Percentiles rank a stretch among this genome's conserved stretches.
Evolutionary conservation across 2,888 invertebrate species (phyloP).

Genomic region (Leucophenga maculata): DNA sequence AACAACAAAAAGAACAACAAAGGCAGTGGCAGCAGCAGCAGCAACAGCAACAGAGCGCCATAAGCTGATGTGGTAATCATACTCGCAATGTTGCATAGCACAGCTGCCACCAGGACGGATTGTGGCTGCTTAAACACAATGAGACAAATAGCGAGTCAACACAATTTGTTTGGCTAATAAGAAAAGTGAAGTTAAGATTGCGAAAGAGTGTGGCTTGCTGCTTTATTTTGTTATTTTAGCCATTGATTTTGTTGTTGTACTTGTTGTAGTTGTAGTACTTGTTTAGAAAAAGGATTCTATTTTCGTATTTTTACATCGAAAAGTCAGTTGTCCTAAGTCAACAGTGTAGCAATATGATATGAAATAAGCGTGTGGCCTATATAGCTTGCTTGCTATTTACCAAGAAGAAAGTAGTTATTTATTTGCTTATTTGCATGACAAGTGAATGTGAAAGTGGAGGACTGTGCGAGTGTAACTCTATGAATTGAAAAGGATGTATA

Average conservation of each 20-base stretch:
- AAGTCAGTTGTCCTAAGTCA: conserved; percentile 47
- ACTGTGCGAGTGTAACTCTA: no score
- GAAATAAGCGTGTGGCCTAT: no score
- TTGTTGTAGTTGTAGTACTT: no score
- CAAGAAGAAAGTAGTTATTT: background rate
- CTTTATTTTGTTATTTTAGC: conserved; percentile 16
- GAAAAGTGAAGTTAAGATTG: conserved; percentile 42
- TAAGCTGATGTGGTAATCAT: conserved; percentile 28
- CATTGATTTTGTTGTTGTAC: no score
- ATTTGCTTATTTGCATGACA: background rate
- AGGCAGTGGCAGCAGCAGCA: conserved; percentile 21
- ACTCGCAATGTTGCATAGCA: background rate
- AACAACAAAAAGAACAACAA: no score
- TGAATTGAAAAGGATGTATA: no score
- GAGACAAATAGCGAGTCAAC: conserved; percentile 21
- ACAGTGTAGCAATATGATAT: conserved; percentile 11
- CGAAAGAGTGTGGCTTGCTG: background rate
- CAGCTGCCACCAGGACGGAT: conserved; percentile 8
- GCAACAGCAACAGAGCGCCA: conserved; percentile 31
- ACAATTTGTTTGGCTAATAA: conserved; percentile 48
- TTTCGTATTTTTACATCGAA: background rate
- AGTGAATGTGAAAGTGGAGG: no score
- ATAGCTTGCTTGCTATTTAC: no score
- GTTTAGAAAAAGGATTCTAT: background rate
- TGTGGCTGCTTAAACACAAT: conserved; percentile 38